phyloP scores from a whole-genome alignment of 2,888 invertebrate genomes.

The Coecobrya sp. region DNA sequence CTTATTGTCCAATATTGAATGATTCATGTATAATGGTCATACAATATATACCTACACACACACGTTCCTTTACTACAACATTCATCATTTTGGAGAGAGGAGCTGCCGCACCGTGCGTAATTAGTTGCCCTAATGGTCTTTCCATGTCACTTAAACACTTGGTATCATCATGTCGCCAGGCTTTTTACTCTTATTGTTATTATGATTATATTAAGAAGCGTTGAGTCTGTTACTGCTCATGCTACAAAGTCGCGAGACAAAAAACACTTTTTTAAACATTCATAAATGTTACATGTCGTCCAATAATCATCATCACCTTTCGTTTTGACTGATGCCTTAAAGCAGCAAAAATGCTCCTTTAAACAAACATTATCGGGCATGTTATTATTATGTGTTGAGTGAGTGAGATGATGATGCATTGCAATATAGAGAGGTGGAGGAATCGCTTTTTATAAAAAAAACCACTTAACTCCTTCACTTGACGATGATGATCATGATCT shows the following conservation, averaged over 20 bases:
- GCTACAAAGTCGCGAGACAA: slow-evolving; percentile 75
- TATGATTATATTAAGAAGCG: slow-evolving; percentile 63
- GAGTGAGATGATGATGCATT: slow-evolving; percentile 37
- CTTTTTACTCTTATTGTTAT: slow-evolving; percentile 82
- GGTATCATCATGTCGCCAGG: slow-evolving; percentile 86
- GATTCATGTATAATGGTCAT: slow-evolving; percentile 48
- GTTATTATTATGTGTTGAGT: slow-evolving; percentile 43
- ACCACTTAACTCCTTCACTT: slow-evolving; percentile 79
- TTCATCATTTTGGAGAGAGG: slow-evolving; percentile 56
- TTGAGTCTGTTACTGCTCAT: slow-evolving; percentile 60
- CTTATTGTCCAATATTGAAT: slow-evolving; percentile 60
- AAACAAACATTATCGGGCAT: not conserved
- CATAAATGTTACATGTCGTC: slow-evolving; percentile 64
- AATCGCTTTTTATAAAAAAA: slow-evolving; percentile 70
- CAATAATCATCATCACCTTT: slow-evolving; percentile 29
- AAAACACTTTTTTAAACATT: slow-evolving; percentile 67
- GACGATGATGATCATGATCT: slow-evolving; percentile 47
- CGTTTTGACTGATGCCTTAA: slow-evolving; percentile 41
- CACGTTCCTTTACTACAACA: not conserved
- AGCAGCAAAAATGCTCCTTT: not conserved
- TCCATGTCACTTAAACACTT: slow-evolving; percentile 86
- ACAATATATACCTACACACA: slow-evolving; percentile 7
- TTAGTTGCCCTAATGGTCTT: slow-evolving; percentile 87
- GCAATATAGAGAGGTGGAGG: slow-evolving; percentile 25
- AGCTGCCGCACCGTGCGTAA: slow-evolving; percentile 84